Conservation (phyloP, 2,888 invertebrate species). For the Melanargia galathea region DNA sequence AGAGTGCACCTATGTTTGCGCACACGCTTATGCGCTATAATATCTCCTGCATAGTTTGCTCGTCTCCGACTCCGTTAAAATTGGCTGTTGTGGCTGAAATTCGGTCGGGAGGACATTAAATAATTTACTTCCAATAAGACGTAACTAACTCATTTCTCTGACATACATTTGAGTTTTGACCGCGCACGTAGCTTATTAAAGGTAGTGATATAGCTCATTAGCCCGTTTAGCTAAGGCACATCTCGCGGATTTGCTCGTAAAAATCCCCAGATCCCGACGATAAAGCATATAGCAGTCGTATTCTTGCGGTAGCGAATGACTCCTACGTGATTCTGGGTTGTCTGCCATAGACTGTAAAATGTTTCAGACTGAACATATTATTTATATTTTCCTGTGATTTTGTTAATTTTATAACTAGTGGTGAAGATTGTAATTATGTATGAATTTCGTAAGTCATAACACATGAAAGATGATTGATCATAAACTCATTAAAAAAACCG, state of each 20-base stretch:
- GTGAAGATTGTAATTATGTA: too few species aligned
- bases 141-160: constrained; percentile 12
- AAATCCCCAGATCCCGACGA: constrained; percentile 63
- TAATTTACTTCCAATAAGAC: neutral
- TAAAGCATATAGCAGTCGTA: constrained; percentile 62
- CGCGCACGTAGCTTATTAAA: constrained; percentile 42
- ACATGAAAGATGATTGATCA: too few species aligned
- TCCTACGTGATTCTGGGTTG: constrained; percentile 63
- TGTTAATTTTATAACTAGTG: neutral
- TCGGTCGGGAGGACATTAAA: too few species aligned
- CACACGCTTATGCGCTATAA: too few species aligned
- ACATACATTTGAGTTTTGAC: constrained; percentile 33
- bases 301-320: constrained; percentile 61
- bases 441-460: too few species aligned
- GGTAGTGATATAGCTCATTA: constrained; percentile 46
- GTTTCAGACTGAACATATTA: constrained; percentile 36
- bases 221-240: constrained; percentile 44
- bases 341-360: constrained; percentile 38
- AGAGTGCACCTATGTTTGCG: too few species aligned
- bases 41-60: too few species aligned
- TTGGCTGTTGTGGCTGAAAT: too few species aligned
- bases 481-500: too few species aligned
- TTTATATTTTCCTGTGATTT: neutral
- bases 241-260: constrained; percentile 64
- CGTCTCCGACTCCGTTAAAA: too few species aligned